These are phyloP conservation scores for Epinotia bilunana DNA, from an alignment of 2,888 invertebrate genomes.

Conservation along the genomic window DNA sequence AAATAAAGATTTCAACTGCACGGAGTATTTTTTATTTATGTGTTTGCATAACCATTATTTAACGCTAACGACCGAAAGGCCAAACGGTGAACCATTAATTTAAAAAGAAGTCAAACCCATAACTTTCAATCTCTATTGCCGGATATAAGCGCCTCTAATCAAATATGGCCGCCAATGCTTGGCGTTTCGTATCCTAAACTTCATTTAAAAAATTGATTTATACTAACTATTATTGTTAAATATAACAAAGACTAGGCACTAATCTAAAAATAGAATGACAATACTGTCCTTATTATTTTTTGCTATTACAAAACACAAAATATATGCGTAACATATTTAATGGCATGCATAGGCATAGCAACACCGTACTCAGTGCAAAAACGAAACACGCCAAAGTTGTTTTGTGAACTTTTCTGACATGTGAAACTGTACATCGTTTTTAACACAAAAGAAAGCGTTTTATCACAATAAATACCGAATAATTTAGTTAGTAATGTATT, in stretches of 20 bases:
- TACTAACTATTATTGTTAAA: not conserved
- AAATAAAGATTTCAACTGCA: slow-evolving; percentile 35
- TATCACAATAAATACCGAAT: slow-evolving; percentile 17
- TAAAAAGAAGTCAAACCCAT: not conserved
- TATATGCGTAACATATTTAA: not conserved
- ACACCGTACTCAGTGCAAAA: slow-evolving; percentile 32
- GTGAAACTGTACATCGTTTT: slow-evolving; percentile 59
- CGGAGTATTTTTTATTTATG: not conserved
- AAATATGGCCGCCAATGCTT: slow-evolving; percentile 22
- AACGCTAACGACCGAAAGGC: not conserved
- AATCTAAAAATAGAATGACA: not conserved
- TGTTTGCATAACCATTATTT: no score
- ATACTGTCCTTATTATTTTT: not conserved
- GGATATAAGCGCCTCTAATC: slow-evolving; percentile 4
- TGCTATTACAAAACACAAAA: not conserved
- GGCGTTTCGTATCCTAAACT: slow-evolving; percentile 22
- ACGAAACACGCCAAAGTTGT: slow-evolving; percentile 59
- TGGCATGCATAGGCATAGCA: not conserved
- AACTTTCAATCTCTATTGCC: not conserved
- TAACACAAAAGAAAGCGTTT: slow-evolving; percentile 51
- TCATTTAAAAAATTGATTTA: not conserved
- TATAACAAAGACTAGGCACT: not conserved
- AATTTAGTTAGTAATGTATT: slow-evolving; percentile 51
- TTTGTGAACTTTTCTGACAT: slow-evolving; percentile 68
- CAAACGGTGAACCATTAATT: no score